Conservation (phyloP, 2,888 invertebrate genomes). For the Pyrgus malvae region DNA sequence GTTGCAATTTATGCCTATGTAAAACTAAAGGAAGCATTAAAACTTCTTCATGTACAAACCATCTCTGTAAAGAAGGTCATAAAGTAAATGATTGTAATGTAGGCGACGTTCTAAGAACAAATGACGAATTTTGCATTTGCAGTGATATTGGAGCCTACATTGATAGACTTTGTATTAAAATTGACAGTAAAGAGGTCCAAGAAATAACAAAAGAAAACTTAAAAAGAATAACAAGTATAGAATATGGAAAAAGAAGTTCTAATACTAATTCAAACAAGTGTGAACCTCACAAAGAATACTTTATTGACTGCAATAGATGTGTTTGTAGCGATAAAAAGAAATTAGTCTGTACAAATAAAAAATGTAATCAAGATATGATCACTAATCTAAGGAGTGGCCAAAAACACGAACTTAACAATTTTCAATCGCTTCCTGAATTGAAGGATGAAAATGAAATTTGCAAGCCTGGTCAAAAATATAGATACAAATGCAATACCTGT, state of each 20-base stretch:
- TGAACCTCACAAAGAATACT: slow-evolving; percentile 29
- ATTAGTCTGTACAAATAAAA: slow-evolving; percentile 40
- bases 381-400: not conserved
- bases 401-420: not conserved
- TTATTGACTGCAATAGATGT: slow-evolving; percentile 51
- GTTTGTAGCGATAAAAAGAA: slow-evolving; percentile 36
- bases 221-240: slow-evolving; percentile 35
- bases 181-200: slow-evolving; percentile 39
- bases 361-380: slow-evolving; percentile 31
- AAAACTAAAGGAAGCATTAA: slow-evolving; percentile 37
- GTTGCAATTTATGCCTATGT: slow-evolving; percentile 57
- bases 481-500: slow-evolving; percentile 52
- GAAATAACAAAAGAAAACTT: slow-evolving; percentile 35
- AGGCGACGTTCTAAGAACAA: slow-evolving; percentile 48
- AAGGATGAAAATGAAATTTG: slow-evolving; percentile 38
- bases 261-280: slow-evolving; percentile 32
- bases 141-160: slow-evolving; percentile 49
- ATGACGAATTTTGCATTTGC: slow-evolving; percentile 50
- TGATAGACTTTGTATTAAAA: slow-evolving; percentile 47
- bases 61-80: slow-evolving; percentile 41
- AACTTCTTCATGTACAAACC: slow-evolving; percentile 44
- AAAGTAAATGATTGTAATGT: slow-evolving; percentile 47
- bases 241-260: slow-evolving; percentile 29
- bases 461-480: slow-evolving; percentile 46
- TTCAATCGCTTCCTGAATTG: slow-evolving; percentile 38